Evolutionary conservation across 1,140 invertebrate species (phyloP).

Genomic region (Neocloeon triangulifer): DNA sequence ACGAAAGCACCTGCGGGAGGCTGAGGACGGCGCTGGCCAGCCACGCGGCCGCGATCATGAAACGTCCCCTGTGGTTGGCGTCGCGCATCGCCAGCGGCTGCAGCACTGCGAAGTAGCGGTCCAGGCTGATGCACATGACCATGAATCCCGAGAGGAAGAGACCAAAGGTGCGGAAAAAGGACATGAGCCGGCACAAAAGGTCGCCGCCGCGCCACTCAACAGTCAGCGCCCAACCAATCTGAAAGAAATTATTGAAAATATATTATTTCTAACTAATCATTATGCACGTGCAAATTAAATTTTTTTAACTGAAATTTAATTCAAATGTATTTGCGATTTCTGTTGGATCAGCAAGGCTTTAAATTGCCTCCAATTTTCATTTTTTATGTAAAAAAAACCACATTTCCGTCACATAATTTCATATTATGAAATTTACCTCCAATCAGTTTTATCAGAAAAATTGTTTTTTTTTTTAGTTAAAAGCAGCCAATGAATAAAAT

Average conservation of each 20-base stretch:
- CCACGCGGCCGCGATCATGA: constrained; percentile 19
- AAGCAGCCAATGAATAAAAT: no score
- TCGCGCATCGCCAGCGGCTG: constrained; percentile 13
- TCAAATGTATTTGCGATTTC: no score
- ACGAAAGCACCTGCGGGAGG: constrained; percentile 17
- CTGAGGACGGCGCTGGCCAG: constrained; percentile 15
- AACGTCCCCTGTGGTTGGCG: constrained; percentile 11
- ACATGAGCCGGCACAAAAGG: constrained; percentile 15
- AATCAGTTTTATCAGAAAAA: no score
- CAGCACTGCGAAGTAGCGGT: constrained; percentile 15
- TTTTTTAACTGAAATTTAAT: no score
- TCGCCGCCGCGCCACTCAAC: constrained; percentile 16
- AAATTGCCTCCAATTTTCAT: no score
- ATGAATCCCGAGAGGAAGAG: constrained; percentile 18
- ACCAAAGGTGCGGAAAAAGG: constrained; percentile 18
- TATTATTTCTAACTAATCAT: no score
- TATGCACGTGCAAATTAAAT: no score
- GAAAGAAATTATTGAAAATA: constrained; percentile 12
- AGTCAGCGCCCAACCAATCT: constrained; percentile 17
- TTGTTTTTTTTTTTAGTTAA: no score
- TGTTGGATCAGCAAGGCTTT: no score
- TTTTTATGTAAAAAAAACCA: no score
- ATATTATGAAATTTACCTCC: no score
- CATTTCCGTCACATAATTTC: no score
- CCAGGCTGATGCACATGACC: constrained; percentile 14